Evolutionary conservation across 2,113 vertebrate genomes (phyloP).

Genomic region (Chloropsis hardwickii): DNA sequence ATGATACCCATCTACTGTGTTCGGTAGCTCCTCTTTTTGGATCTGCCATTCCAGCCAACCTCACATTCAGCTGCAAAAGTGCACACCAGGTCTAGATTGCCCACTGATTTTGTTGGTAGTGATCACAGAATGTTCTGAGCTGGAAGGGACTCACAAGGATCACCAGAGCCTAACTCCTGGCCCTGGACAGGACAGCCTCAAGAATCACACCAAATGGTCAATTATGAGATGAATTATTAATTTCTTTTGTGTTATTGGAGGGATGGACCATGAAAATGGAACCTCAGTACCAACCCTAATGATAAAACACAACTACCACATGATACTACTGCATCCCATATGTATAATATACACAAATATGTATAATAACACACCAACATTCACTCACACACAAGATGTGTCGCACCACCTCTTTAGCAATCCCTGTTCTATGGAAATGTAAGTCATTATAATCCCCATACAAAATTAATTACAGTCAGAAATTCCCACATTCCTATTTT

Average conservation of each 20-base stretch:
- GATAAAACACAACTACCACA: neutral
- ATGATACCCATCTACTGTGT: neutral
- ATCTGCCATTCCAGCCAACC: neutral
- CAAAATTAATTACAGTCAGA: constrained; percentile 50
- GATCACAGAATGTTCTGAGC: neutral
- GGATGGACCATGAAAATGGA: neutral
- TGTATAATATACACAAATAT: neutral
- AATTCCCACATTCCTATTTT: neutral
- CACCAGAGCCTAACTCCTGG: neutral
- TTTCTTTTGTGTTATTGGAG: neutral
- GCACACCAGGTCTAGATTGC: neutral
- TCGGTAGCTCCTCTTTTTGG: neutral
- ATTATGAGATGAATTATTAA: neutral
- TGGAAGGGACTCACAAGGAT: neutral
- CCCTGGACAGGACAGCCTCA: neutral
- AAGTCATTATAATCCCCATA: constrained; percentile 26
- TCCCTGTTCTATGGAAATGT: neutral
- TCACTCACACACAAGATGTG: neutral
- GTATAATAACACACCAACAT: neutral
- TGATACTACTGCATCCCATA: neutral
- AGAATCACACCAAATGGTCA: neutral
- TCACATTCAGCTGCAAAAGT: neutral
- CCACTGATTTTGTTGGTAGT: neutral
- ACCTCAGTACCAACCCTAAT: neutral
- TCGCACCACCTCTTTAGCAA: neutral